These are phyloP conservation scores for Trinectes maculatus DNA, from an alignment of 2,113 vertebrate genomes.

Conservation along the genomic window DNA sequence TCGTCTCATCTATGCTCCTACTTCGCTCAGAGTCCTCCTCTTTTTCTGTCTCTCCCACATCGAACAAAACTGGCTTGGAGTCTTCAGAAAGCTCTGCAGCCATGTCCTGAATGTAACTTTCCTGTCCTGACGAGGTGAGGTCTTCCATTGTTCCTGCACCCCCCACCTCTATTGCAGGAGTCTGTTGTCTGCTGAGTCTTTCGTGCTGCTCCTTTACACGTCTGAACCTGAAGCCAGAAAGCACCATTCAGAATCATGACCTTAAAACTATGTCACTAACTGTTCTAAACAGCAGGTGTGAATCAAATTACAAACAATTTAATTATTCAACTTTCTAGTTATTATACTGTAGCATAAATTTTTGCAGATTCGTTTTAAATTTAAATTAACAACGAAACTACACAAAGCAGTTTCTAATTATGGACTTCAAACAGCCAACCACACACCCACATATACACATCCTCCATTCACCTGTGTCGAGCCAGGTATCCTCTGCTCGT, in stretches of 20 bases:
- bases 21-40: slow-evolving; percentile 87
- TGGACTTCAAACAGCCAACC: too few relatives aligned
- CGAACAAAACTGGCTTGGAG: slow-evolving; percentile 52
- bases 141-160: slow-evolving; percentile 82
- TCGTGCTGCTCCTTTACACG: slow-evolving; percentile 83
- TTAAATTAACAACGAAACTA: too few relatives aligned
- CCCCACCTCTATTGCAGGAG: too few relatives aligned
- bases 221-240: slow-evolving; percentile 79
- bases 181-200: slow-evolving; percentile 58
- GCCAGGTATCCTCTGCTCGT: slow-evolving; percentile 83
- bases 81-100: slow-evolving; percentile 22
- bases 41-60: slow-evolving; percentile 86
- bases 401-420: too few relatives aligned
- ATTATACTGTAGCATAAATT: too few relatives aligned
- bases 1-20: slow-evolving; percentile 85
- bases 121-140: slow-evolving; percentile 13
- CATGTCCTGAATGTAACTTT: neutral
- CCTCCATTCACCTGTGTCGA: slow-evolving; percentile 84
- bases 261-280: too few relatives aligned
- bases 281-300: too few relatives aligned
- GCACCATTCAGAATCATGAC: too few relatives aligned
- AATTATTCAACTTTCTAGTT: too few relatives aligned
- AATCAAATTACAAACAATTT: too few relatives aligned
- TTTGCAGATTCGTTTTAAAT: too few relatives aligned
- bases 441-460: neutral